Percentiles rank a stretch among this genome's conserved stretches.
Conservation (phyloP, 2,888 invertebrate genomes). For the Tenthredo amoena region DNA sequence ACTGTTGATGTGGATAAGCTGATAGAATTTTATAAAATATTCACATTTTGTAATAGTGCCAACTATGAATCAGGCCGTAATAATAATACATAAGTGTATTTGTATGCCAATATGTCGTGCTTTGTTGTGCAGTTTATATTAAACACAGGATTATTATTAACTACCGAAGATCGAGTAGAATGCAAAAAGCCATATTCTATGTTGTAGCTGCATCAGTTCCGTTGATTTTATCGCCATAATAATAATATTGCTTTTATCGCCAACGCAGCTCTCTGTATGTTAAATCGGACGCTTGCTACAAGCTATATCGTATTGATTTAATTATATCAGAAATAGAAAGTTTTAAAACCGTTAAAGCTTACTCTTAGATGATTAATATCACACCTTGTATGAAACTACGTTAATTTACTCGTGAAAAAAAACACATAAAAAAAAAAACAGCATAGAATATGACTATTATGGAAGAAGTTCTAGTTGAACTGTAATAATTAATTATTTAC, state of each 20-base stretch:
- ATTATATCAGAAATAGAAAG: not conserved
- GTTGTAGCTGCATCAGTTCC: constrained; percentile 32
- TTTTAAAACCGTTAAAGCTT: not conserved
- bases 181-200: constrained; percentile 42
- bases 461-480: constrained; percentile 43
- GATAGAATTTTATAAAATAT: not conserved
- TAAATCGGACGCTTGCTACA: not conserved
- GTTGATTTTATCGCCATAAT: not conserved
- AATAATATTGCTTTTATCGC: constrained; percentile 8
- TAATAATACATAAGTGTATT: not conserved
- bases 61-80: not conserved
- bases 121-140: constrained; percentile 29
- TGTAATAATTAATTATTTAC: constrained; percentile 44
- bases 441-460: constrained; percentile 47
- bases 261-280: not conserved
- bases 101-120: not conserved
- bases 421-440: not conserved
- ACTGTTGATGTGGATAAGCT: not conserved
- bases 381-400: constrained; percentile 30
- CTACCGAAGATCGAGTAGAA: constrained; percentile 31
- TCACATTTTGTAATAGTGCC: not conserved
- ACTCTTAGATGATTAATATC: constrained; percentile 22
- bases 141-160: constrained; percentile 16
- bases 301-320: not conserved
- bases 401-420: constrained; percentile 20